Conservation (phyloP, 1,140 invertebrate genomes). For the Tetragonula clypearis region DNA sequence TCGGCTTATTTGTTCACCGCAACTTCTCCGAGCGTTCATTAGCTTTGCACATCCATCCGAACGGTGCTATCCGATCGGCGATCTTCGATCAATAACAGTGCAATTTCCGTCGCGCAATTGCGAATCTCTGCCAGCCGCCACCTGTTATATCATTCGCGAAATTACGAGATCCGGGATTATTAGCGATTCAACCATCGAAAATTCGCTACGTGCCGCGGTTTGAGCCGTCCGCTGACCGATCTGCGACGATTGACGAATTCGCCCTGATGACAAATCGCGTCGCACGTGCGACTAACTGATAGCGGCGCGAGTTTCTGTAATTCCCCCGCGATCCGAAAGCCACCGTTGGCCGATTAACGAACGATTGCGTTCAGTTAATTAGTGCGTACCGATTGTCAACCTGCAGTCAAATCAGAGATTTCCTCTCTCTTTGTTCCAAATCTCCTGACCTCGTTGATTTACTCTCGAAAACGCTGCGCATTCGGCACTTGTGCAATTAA, state of each 20-base stretch:
- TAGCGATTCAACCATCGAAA: slow-evolving; percentile 20
- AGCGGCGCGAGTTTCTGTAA: slow-evolving; percentile 20
- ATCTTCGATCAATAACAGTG: slow-evolving; percentile 4
- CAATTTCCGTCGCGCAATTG: not conserved
- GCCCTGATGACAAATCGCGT: slow-evolving; percentile 35
- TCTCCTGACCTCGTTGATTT: not conserved
- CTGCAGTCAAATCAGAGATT: not conserved
- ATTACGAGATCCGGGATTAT: slow-evolving; percentile 29
- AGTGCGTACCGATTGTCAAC: not conserved
- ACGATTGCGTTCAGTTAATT: slow-evolving; percentile 41
- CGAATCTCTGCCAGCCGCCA: not conserved
- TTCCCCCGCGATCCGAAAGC: slow-evolving; percentile 9
- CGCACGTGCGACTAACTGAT: slow-evolving; percentile 45
- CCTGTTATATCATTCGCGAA: slow-evolving; percentile 26
- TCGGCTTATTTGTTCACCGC: not conserved
- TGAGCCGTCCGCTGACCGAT: not conserved
- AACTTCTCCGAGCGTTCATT: not conserved
- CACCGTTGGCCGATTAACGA: slow-evolving; percentile 32
- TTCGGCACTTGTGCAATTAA: not conserved
- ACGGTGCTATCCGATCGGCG: not conserved
- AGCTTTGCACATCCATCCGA: not conserved
- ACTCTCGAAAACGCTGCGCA: not conserved
- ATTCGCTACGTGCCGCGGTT: slow-evolving; percentile 15
- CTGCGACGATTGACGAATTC: slow-evolving; percentile 26
- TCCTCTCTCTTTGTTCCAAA: not conserved